phyloP scores from a whole-genome alignment of 2,113 vertebrate genomes.

The Ancistrus triradiatus region DNA sequence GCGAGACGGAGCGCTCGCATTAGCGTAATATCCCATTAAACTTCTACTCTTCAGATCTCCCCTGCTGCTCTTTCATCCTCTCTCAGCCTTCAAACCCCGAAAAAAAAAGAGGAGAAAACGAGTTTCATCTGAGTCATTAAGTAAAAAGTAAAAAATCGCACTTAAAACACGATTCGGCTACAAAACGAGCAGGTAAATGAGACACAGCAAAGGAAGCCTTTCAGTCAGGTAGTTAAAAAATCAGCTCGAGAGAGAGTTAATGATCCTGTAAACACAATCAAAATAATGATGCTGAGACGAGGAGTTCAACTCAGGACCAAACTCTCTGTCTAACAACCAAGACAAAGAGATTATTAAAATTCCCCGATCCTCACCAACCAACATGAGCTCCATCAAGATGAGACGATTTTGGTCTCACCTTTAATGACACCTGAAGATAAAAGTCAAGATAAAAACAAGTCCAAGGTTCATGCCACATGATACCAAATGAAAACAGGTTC shows the following conservation, averaged over 20 bases:
- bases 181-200: background rate
- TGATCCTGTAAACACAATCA: background rate
- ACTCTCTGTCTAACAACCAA: too few relatives aligned
- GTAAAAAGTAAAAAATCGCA: background rate
- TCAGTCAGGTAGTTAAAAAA: background rate
- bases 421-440: too few relatives aligned
- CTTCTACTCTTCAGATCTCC: conserved; percentile 12
- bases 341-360: too few relatives aligned
- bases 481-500: too few relatives aligned
- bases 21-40: conserved; percentile 9
- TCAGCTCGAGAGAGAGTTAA: background rate
- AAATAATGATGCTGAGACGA: too few relatives aligned
- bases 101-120: conserved; percentile 18
- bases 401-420: too few relatives aligned
- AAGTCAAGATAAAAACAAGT: too few relatives aligned
- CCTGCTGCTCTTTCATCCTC: conserved; percentile 24
- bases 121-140: conserved; percentile 14
- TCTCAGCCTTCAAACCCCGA: conserved; percentile 4
- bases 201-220: background rate
- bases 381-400: too few relatives aligned
- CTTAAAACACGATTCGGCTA: background rate
- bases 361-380: too few relatives aligned
- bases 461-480: too few relatives aligned
- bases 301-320: too few relatives aligned
- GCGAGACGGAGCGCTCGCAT: background rate